Evolutionary conservation across 2,113 vertebrate genomes (phyloP).

Genomic region (Oplegnathus fasciatus): DNA sequence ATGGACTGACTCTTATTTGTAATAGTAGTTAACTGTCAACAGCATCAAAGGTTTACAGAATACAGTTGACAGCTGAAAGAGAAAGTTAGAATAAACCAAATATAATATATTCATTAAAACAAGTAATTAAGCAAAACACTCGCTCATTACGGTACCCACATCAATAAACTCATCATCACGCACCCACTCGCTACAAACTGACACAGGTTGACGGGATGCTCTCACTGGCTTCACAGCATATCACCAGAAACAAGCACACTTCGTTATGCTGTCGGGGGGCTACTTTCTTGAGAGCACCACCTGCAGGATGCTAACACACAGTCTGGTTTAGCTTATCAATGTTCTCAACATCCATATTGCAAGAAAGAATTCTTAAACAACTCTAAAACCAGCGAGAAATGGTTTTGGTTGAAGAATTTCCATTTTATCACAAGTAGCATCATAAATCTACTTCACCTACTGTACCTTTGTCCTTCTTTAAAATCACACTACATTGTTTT

Average conservation of each 20-base stretch:
- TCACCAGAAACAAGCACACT: neutral
- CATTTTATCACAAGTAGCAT: neutral
- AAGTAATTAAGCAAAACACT: slow-evolving; percentile 33
- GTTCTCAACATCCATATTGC: neutral
- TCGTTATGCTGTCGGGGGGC: neutral
- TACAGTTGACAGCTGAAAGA: neutral
- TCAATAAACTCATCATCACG: slow-evolving; percentile 13
- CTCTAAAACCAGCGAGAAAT: neutral
- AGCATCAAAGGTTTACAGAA: neutral
- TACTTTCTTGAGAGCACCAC: neutral
- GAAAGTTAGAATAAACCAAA: neutral
- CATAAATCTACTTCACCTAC: neutral
- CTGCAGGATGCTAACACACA: neutral
- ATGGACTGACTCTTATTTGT: neutral
- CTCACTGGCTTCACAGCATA: slow-evolving; percentile 17
- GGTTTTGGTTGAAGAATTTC: neutral
- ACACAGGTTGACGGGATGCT: slow-evolving; percentile 32
- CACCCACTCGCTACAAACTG: slow-evolving; percentile 15
- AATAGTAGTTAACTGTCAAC: slow-evolving; percentile 4
- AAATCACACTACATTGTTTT: neutral
- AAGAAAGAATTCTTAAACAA: neutral
- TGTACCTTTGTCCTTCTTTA: neutral
- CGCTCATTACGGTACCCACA: slow-evolving; percentile 10
- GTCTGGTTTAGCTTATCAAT: neutral
- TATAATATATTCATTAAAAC: slow-evolving; percentile 21